Evolutionary conservation across 2,113 vertebrate genomes (phyloP).

Genomic region (Marmota flaviventris): DNA sequence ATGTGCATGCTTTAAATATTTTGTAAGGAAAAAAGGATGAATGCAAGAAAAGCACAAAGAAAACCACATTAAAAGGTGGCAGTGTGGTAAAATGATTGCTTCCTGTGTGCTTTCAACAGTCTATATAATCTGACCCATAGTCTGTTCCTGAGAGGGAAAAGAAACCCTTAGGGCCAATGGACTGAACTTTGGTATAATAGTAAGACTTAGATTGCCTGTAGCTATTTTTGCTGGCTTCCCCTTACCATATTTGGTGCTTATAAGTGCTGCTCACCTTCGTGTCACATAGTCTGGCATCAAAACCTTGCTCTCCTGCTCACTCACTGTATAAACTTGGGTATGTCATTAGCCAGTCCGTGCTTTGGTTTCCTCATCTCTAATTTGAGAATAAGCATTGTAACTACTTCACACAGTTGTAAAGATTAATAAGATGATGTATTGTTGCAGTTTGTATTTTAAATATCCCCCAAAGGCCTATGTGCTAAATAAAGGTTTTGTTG

Average conservation of each 20-base stretch:
- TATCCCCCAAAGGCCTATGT: not conserved
- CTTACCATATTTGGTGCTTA: not conserved
- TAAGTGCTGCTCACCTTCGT: not conserved
- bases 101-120: not conserved
- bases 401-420: not conserved
- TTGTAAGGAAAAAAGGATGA: not conserved
- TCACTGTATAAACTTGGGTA: not conserved
- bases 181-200: not conserved
- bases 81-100: not conserved
- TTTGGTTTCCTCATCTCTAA: not conserved
- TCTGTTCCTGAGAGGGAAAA: not conserved
- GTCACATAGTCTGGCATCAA: not conserved
- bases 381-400: not conserved
- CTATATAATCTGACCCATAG: not conserved
- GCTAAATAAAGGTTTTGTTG: not conserved
- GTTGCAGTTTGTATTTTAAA: not conserved
- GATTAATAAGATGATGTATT: not conserved
- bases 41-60: not conserved
- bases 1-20: not conserved
- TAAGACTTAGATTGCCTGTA: no score
- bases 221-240: no score
- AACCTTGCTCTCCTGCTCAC: not conserved
- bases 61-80: conserved; percentile 28
- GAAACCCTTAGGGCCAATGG: not conserved
- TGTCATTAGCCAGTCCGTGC: not conserved